Percentiles rank a stretch among this genome's conserved stretches.
phyloP scores from a whole-genome alignment of 2,797 vertebrate species.

The Pelochelys cantorii region DNA sequence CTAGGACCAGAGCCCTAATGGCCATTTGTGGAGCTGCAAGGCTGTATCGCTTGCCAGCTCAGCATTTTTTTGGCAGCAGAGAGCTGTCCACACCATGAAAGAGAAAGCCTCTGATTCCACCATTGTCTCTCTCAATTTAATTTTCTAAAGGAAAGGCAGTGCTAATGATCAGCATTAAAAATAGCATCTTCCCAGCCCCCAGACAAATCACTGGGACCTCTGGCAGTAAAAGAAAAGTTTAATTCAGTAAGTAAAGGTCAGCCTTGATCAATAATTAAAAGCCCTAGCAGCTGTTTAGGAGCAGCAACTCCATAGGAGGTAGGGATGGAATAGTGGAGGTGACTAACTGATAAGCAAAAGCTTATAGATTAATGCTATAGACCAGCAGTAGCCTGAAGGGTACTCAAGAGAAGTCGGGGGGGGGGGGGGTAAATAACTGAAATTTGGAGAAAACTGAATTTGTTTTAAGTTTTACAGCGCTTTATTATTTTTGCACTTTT shows the following conservation, averaged over 20 bases:
- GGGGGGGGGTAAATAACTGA: too few relatives aligned
- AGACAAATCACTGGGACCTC: background rate
- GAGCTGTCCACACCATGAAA: background rate
- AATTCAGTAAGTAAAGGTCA: background rate
- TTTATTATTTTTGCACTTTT: too few relatives aligned
- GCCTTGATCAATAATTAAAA: background rate
- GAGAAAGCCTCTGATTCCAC: background rate
- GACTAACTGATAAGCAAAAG: too few relatives aligned
- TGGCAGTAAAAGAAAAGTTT: background rate
- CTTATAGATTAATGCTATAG: too few relatives aligned
- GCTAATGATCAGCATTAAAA: background rate
- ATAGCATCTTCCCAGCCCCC: background rate
- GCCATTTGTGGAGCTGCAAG: background rate
- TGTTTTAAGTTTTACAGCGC: too few relatives aligned
- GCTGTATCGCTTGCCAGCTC: background rate
- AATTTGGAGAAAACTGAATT: too few relatives aligned
- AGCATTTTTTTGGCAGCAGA: background rate
- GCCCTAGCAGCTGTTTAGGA: fast-evolving
- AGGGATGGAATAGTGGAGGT: too few relatives aligned
- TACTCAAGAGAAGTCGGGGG: too few relatives aligned
- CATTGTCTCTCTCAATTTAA: background rate
- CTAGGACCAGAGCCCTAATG: fast-evolving
- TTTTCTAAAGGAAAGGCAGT: background rate
- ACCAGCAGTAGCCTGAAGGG: too few relatives aligned
- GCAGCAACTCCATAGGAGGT: too few relatives aligned